Percentiles rank a stretch among this genome's conserved stretches.
These are phyloP conservation scores for Pseudochirops cupreus DNA, from an alignment of 2,797 vertebrate species.

Conservation along the genomic window DNA sequence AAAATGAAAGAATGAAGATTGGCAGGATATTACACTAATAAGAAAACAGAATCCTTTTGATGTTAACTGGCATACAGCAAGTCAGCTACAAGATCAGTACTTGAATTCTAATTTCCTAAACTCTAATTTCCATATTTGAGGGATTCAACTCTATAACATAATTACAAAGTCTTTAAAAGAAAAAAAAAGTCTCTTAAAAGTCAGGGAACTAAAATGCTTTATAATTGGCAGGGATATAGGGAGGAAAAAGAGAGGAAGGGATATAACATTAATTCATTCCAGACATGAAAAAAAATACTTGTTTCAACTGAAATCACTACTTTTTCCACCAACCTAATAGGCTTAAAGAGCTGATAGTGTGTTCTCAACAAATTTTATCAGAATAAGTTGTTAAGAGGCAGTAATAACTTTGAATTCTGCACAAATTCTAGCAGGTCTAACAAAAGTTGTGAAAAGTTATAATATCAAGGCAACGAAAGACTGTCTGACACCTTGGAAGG, in stretches of 20 bases:
- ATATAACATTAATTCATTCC: not conserved
- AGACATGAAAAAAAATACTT: not conserved
- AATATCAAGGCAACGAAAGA: not conserved
- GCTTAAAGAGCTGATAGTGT: not conserved
- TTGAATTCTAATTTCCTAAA: constrained; percentile 42
- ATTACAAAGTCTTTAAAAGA: not conserved
- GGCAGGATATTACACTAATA: not conserved
- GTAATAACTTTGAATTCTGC: not conserved
- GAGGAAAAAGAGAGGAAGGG: not conserved
- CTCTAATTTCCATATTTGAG: not conserved
- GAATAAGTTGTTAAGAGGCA: not conserved
- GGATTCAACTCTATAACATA: not conserved
- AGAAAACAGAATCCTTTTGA: constrained; percentile 46
- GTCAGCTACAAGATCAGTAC: not conserved
- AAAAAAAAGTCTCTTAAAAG: not conserved
- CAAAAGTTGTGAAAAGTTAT: not conserved
- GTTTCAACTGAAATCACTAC: not conserved
- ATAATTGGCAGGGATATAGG: not conserved
- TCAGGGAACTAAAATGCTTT: not conserved
- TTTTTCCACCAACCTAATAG: not conserved
- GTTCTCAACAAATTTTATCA: not conserved
- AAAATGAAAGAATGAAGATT: not conserved
- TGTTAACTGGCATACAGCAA: not conserved
- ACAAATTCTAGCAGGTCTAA: not conserved
- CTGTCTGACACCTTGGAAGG: not conserved